These are phyloP conservation scores for Cheilosia soror DNA, from an alignment of 2,888 invertebrate genomes.

Conservation along the genomic window DNA sequence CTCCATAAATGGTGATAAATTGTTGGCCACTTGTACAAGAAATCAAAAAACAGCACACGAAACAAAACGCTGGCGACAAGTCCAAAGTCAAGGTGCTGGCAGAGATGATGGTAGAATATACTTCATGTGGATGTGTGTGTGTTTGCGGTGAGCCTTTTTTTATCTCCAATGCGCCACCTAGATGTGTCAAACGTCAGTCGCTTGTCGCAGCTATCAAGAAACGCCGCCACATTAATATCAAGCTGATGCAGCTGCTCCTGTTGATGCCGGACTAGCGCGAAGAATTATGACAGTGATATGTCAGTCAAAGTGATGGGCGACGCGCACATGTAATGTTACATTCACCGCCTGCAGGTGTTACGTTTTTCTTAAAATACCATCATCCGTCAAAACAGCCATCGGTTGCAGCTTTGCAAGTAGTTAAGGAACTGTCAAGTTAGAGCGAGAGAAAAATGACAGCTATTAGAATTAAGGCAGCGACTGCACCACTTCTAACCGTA, in stretches of 20 bases:
- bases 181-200: conserved; percentile 70
- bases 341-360: conserved; percentile 62
- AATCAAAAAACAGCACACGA: conserved; percentile 34
- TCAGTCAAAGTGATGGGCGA: conserved; percentile 66
- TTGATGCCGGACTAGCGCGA: conserved; percentile 48
- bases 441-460: conserved; percentile 72
- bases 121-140: neutral
- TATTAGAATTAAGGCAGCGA: conserved; percentile 62
- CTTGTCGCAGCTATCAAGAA: conserved; percentile 67
- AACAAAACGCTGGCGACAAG: conserved; percentile 49
- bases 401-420: conserved; percentile 1
- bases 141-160: conserved; percentile 8
- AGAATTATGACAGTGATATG: conserved; percentile 74
- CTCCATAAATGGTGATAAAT: conserved; percentile 75
- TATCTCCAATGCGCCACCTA: conserved; percentile 45
- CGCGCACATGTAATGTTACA: conserved; percentile 60
- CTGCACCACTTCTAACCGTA: conserved; percentile 41
- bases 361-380: conserved; percentile 61
- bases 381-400: conserved; percentile 53
- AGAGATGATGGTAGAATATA: conserved; percentile 18
- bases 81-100: conserved; percentile 67
- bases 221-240: conserved; percentile 62
- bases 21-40: conserved; percentile 63
- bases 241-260: conserved; percentile 13
- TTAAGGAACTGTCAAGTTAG: conserved; percentile 67